Evolutionary conservation across 2,797 vertebrate genomes (phyloP), one percentile per base, ranked within the genome.

Genomic region (Enteromius unitaeniatus): DNA sequence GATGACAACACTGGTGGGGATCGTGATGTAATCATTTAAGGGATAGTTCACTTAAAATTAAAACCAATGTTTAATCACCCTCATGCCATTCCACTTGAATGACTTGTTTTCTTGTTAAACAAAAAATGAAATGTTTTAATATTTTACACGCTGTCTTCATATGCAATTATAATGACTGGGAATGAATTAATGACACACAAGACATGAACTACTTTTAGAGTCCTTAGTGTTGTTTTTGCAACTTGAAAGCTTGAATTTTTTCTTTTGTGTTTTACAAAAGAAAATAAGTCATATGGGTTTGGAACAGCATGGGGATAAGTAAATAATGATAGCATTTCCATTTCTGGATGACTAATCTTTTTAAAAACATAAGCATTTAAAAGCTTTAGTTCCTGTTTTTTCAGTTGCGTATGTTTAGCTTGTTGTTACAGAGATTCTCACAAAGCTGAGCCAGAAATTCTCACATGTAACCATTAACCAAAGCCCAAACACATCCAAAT

Each of bases 381-480:
- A 81, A 60, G 23, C 79, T 34, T 34, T 17, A 73, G 23, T 81
- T 62, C 28, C 23, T 49, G 10, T 65, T 40, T 34, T 28, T 15
- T 67, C 60, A n/a, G 51, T 64, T 47, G 2, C 70, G 26, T 82
- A 86, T 81, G 89, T 70, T 65, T 73, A 21, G 10, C 26, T 58
- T 3, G 72, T 85, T 53, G 69, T 85, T 82, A 82, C 81, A 88
- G 73, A 77, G 83, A 78, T 70, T 31, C 23, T 1, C 17, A 42
- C 26, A 77, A 77, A 62, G 45, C 55, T 11, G 17, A 37, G 84
- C 81, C 88, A 86, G 72, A 79, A 87, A 53, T 73, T 74, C 53
- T 76, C 85, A 81, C 79, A 78, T 86, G 55, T 82, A 84, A 83
- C 78, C 87, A 86, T 90, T 86, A 87, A 89, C 89, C 53, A 65